These are phyloP conservation scores for Pelobates cultripes DNA, from an alignment of 2,797 vertebrate species.

Conservation along the genomic window DNA sequence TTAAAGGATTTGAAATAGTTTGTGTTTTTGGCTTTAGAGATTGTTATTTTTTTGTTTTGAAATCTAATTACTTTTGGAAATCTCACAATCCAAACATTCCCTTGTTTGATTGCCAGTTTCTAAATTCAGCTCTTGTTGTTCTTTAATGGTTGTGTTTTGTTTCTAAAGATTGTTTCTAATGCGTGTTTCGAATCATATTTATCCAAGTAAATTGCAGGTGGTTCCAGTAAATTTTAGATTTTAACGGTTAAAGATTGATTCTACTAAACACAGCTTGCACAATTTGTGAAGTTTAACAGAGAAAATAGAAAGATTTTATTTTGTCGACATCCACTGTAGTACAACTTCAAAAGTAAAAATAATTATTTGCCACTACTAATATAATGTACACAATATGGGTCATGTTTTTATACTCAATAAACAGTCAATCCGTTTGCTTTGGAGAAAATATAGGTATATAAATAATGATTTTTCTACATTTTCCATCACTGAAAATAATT, in stretches of 20 bases:
- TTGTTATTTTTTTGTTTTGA: slow-evolving; percentile 42
- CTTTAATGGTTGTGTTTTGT: neutral
- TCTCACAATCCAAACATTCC: slow-evolving; percentile 40
- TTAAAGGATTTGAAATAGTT: slow-evolving; percentile 18
- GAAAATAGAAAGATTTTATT: neutral
- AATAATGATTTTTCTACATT: too few species aligned
- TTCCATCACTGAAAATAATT: too few species aligned
- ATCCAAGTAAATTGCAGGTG: slow-evolving; percentile 19
- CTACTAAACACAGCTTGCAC: neutral
- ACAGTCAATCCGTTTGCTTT: too few species aligned
- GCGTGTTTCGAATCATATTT: neutral
- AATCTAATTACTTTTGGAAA: slow-evolving; percentile 45
- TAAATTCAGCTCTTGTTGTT: slow-evolving; percentile 17
- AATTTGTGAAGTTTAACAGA: neutral
- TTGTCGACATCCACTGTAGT: neutral
- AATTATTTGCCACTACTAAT: neutral
- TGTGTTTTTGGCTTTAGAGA: slow-evolving; percentile 31
- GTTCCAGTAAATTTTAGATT: slow-evolving; percentile 25
- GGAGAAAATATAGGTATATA: too few species aligned
- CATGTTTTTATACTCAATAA: too few species aligned
- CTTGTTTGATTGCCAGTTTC: slow-evolving; percentile 10
- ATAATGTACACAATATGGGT: too few species aligned
- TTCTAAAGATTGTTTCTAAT: neutral
- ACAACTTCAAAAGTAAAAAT: neutral
- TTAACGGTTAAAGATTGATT: slow-evolving; percentile 1